A percentile compares a stretch with the other conserved stretches of the same genome.
Conservation (phyloP, 2,888 invertebrate species). For the Ophioninae sp. region DNA sequence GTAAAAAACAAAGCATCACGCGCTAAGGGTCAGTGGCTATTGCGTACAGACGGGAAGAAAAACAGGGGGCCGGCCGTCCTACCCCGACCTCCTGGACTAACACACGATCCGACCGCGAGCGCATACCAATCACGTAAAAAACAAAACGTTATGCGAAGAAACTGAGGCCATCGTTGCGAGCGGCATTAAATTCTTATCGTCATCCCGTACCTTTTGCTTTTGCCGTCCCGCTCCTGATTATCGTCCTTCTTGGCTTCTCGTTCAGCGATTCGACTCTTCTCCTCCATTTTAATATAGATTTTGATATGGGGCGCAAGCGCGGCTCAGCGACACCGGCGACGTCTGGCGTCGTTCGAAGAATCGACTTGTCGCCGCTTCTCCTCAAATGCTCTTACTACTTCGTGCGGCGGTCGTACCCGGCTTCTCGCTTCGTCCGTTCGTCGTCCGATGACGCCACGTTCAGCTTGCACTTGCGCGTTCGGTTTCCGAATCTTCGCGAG, state of each 20-base stretch:
- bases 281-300: conserved; percentile 81
- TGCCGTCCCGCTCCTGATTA: conserved; percentile 81
- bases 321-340: conserved; percentile 44
- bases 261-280: conserved; percentile 81
- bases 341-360: conserved; percentile 31
- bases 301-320: conserved; percentile 65
- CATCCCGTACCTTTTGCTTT: conserved; percentile 81
- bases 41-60: conserved; percentile 35
- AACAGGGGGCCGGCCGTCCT: conserved; percentile 54
- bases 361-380: not conserved
- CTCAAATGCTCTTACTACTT: not conserved
- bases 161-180: not conserved
- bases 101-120: not conserved
- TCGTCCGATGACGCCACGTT: conserved; percentile 15
- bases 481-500: not conserved
- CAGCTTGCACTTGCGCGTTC: not conserved
- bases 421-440: not conserved
- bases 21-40: conserved; percentile 35
- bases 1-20: not conserved
- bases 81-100: conserved; percentile 59
- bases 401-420: not conserved
- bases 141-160: not conserved
- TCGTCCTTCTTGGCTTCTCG: conserved; percentile 82
- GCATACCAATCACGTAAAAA: conserved; percentile 21
- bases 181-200: conserved; percentile 20